Base-by-base conservation (phyloP, 2,888 invertebrate genomes). In the Euplexia lucipara region DNA sequence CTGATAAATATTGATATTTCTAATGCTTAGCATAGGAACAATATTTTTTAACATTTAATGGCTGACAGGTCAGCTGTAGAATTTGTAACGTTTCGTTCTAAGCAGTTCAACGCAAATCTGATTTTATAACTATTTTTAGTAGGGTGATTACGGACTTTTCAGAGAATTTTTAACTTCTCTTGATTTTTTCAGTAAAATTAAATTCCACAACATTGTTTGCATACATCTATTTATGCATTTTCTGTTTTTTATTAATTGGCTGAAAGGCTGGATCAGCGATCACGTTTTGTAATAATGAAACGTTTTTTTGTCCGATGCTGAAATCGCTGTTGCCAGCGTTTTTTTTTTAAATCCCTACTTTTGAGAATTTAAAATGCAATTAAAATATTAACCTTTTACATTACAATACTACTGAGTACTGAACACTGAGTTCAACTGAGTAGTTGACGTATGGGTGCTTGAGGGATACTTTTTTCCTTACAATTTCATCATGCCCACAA, bases 51-150 rank as follows among this genome's bases (percentile, higher is more conserved):
- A 9, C 14, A 47, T 32, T 20, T 42, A 59, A 72, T 78, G 66
- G 73, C 65, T 70, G 76, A 71, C 58, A 62, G 73, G 54, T 65
- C 66, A 73, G 72, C 72, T 73, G 73, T 73, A 53, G 67, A 41
- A 73, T 52, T 65, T 41, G 8, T 12, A 22, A 41, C 51, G 35
- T 65, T 39, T 4, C 35, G 34, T 65, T 73, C 0, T 14, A 52
- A 0, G 72, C 1, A 48, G 34, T 65, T 73, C 0, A 12, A 52
- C 0, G 72, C 1, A 3, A 26, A 20, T 8, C 35, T n/a, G 9
- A 9, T 18, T 8, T 2, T 0, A 2, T 2, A 14, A n/a, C n/a
- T n/a, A n/a, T n/a, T n/a, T n/a, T n/a, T n/a, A n/a, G n/a, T n/a
- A n/a, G n/a, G n/a, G n/a, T n/a, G n/a, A n/a, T n/a, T n/a, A n/a